Evolutionary conservation across 1,140 invertebrate genomes (phyloP).

Genomic region (Lerema accius): DNA sequence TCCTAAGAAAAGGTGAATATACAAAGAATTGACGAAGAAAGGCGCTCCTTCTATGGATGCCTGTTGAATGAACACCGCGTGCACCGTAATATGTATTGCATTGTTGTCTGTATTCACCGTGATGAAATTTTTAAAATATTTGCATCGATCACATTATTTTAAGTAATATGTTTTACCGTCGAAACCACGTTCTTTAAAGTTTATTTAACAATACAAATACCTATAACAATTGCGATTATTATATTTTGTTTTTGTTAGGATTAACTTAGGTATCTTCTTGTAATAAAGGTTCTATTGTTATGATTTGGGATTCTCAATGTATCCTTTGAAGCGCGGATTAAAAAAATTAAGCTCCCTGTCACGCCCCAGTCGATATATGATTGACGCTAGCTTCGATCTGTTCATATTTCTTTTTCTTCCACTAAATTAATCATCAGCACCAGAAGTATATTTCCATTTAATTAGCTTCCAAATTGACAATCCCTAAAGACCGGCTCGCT

Average conservation of each 20-base stretch:
- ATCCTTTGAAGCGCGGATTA: too few species aligned
- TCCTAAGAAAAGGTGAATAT: constrained; percentile 22
- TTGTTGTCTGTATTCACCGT: constrained; percentile 9
- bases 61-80: constrained; percentile 12
- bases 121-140: constrained; percentile 12
- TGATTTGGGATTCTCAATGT: too few species aligned
- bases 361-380: too few species aligned
- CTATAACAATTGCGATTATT: too few species aligned
- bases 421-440: not conserved
- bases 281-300: too few species aligned
- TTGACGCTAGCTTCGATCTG: too few species aligned
- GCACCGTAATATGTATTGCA: constrained; percentile 16
- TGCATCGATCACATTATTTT: not conserved
- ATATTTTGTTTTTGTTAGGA: too few species aligned
- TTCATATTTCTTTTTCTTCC: not conserved
- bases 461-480: not conserved
- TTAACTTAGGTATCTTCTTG: too few species aligned
- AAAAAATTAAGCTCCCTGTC: too few species aligned
- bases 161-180: too few species aligned
- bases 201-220: too few species aligned
- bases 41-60: constrained; percentile 19
- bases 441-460: not conserved
- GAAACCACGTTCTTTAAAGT: too few species aligned
- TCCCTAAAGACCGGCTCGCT: not conserved
- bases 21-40: constrained; percentile 16